These are phyloP conservation scores for Sialia sialis DNA, from an alignment of 2,113 vertebrate genomes.

Conservation along the genomic window DNA sequence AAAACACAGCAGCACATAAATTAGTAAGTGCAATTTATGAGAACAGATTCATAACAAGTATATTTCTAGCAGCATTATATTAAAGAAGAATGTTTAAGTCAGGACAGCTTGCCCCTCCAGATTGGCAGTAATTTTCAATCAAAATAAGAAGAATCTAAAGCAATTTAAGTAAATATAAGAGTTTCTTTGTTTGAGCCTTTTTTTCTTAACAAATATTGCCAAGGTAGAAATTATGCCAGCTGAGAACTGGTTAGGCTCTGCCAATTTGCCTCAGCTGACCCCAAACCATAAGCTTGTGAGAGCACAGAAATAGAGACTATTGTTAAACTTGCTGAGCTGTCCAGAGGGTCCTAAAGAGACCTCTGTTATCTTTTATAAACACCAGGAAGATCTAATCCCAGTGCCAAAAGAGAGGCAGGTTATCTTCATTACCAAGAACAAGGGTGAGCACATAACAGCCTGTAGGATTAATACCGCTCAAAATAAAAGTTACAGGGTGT, in stretches of 20 bases:
- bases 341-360: not conserved
- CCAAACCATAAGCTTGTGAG: not conserved
- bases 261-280: not conserved
- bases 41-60: constrained; percentile 21
- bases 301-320: not conserved
- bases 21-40: constrained; percentile 46
- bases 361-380: not conserved
- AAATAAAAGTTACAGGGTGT: not conserved
- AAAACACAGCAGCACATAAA: constrained; percentile 34
- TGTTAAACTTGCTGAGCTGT: not conserved
- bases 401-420: not conserved
- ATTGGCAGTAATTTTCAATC: not conserved
- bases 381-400: constrained; percentile 15
- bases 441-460: not conserved
- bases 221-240: not conserved
- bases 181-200: not conserved
- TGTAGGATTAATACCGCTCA: not conserved
- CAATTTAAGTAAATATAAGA: not conserved
- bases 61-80: not conserved
- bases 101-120: not conserved
- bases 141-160: not conserved
- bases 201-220: not conserved
- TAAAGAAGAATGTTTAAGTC: constrained; percentile 25
- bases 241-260: not conserved
- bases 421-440: not conserved